Percentiles rank a stretch among this genome's conserved stretches.
Evolutionary conservation across 2,797 vertebrate genomes (phyloP).

Genomic region (Malacoctenus gilli): DNA sequence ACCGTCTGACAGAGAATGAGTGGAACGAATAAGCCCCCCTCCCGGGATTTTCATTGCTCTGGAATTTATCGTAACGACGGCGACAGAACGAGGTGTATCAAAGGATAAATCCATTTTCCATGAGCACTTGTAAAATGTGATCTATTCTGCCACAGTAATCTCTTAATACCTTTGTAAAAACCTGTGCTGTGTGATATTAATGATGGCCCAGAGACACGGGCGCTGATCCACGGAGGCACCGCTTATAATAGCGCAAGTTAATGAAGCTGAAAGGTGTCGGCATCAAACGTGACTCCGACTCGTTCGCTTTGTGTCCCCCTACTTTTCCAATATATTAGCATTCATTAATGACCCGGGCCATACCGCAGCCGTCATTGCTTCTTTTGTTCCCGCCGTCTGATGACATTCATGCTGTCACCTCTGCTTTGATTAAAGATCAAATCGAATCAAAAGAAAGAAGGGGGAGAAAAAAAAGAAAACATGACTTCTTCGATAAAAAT

Average conservation of each 20-base stretch:
- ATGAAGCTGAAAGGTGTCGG: slow-evolving; percentile 66
- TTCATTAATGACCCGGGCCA: slow-evolving; percentile 67
- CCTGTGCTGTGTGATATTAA: slow-evolving; percentile 59
- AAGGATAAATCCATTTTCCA: slow-evolving; percentile 51
- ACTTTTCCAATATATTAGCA: slow-evolving; percentile 63
- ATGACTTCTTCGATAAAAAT: slow-evolving; percentile 37
- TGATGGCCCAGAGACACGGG: slow-evolving; percentile 53
- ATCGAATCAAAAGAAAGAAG: too few species aligned
- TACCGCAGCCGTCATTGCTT: slow-evolving; percentile 43
- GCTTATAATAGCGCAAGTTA: slow-evolving; percentile 44
- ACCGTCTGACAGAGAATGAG: slow-evolving; percentile 11
- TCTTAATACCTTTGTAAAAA: slow-evolving; percentile 73
- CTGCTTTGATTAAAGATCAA: slow-evolving; percentile 68
- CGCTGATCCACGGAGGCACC: slow-evolving; percentile 46
- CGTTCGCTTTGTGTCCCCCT: slow-evolving; percentile 59
- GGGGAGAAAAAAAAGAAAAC: slow-evolving; percentile 20
- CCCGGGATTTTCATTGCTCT: slow-evolving; percentile 6
- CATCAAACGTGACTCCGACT: slow-evolving; percentile 58
- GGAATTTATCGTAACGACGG: slow-evolving; percentile 27
- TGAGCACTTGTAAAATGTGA: slow-evolving; percentile 50
- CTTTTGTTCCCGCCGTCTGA: slow-evolving; percentile 44
- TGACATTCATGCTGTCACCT: slow-evolving; percentile 68
- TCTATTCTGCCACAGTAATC: slow-evolving; percentile 61
- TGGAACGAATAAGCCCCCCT: slow-evolving; percentile 2
- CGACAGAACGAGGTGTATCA: slow-evolving; percentile 15